Percentiles rank a stretch among this genome's conserved stretches.
These are phyloP conservation scores for Plusia festucae DNA, from an alignment of 2,888 invertebrate genomes.

Conservation along the genomic window DNA sequence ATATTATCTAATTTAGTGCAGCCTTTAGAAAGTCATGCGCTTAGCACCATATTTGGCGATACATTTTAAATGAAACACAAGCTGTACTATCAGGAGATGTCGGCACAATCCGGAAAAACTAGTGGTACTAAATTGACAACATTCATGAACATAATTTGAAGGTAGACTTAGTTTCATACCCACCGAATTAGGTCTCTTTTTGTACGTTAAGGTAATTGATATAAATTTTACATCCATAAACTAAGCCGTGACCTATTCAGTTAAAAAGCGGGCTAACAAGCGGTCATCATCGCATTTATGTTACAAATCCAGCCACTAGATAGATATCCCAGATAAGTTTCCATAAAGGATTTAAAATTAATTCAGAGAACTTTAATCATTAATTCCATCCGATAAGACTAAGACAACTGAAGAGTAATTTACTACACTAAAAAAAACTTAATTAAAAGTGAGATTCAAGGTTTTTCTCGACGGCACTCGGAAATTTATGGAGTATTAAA, in stretches of 20 bases:
- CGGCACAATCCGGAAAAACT: constrained; percentile 16
- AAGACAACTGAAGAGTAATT: constrained; percentile 55
- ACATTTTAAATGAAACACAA: too few relatives aligned
- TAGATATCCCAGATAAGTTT: constrained; percentile 18
- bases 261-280: neutral
- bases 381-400: constrained; percentile 51
- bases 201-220: neutral
- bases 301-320: constrained; percentile 15
- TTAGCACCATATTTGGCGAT: too few relatives aligned
- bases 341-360: constrained; percentile 41
- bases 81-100: constrained; percentile 21
- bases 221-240: neutral
- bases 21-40: too few relatives aligned
- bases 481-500: constrained; percentile 46
- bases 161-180: neutral
- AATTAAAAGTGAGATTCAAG: constrained; percentile 53
- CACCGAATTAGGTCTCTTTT: neutral
- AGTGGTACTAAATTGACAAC: constrained; percentile 14
- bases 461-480: constrained; percentile 28
- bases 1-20: too few relatives aligned
- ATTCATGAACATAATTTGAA: too few relatives aligned
- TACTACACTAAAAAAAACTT: constrained; percentile 49
- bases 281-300: neutral
- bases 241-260: neutral
- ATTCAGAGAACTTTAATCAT: constrained; percentile 50